These are phyloP conservation scores for Cephus cinctus DNA, from an alignment of 1,140 invertebrate genomes.

Conservation along the genomic window DNA sequence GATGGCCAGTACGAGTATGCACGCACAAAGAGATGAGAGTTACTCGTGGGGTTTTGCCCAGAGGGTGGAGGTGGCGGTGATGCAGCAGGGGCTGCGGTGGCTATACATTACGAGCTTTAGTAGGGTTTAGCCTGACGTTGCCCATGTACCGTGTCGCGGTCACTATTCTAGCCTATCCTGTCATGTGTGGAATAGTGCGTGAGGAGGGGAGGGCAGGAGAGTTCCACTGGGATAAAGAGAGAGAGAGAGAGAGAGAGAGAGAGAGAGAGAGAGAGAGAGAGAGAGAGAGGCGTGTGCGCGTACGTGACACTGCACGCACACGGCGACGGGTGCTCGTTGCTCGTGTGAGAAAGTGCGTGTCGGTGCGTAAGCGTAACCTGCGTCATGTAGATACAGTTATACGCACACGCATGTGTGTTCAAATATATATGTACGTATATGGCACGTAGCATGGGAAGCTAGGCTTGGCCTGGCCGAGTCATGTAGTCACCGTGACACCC, in stretches of 20 bases:
- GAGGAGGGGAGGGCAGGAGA: too few relatives aligned
- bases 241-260: too few relatives aligned
- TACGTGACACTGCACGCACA: conserved; percentile 2
- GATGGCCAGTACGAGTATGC: conserved; percentile 9
- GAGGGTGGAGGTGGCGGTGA: conserved; percentile 32
- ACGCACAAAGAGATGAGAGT: too few relatives aligned
- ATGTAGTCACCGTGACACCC: conserved; percentile 28
- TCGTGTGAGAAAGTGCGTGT: too few relatives aligned
- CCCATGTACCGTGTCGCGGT: conserved; percentile 42
- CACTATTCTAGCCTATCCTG: conserved; percentile 35
- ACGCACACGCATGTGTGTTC: too few relatives aligned
- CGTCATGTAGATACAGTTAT: too few relatives aligned
- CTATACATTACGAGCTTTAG: conserved; percentile 48
- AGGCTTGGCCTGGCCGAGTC: background rate
- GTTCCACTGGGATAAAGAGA: too few relatives aligned
- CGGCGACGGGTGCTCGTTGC: too few relatives aligned
- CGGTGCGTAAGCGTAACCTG: conserved; percentile 3
- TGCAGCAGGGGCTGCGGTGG: conserved; percentile 4
- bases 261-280: too few relatives aligned
- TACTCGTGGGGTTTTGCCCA: conserved; percentile 23
- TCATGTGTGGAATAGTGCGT: too few relatives aligned
- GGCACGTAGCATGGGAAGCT: conserved; percentile 3
- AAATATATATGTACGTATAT: background rate
- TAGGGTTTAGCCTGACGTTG: conserved; percentile 31
- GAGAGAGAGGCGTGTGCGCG: too few relatives aligned